phyloP scores from a whole-genome alignment of 2,113 vertebrate genomes.

The Lynx canadensis region DNA sequence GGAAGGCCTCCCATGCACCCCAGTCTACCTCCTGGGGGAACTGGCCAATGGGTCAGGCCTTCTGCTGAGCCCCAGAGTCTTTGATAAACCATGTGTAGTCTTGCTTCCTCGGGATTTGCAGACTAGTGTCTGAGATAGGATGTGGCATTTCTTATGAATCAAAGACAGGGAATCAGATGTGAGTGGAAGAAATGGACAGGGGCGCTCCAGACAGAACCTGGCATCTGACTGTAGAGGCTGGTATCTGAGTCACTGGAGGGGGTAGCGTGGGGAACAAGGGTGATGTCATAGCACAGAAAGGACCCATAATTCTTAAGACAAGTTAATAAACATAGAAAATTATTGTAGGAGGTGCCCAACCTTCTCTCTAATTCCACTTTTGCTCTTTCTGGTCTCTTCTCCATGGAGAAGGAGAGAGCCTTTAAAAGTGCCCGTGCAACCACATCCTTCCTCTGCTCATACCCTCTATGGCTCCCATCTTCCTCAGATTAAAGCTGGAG shows the following conservation, averaged over 20 bases:
- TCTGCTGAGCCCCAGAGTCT: neutral
- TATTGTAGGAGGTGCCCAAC: neutral
- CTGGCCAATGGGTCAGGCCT: fast-evolving
- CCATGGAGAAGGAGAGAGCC: neutral
- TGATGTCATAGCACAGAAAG: neutral
- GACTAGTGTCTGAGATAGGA: neutral
- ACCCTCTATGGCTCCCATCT: neutral
- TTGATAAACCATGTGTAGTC: neutral
- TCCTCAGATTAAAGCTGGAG: neutral
- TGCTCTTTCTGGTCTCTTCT: neutral
- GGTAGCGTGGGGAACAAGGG: neutral
- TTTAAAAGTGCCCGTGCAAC: neutral
- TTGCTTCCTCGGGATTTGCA: fast-evolving
- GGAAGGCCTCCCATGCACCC: neutral
- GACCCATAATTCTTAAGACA: neutral
- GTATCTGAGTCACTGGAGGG: neutral
- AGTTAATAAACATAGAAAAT: neutral
- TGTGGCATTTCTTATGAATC: neutral
- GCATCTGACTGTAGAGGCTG: neutral
- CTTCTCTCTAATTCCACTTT: neutral
- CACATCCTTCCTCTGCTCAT: neutral
- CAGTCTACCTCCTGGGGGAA: neutral
- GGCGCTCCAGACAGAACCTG: neutral
- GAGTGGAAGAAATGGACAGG: neutral
- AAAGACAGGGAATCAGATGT: neutral